Evolutionary conservation across 1,140 invertebrate species (phyloP).

Genomic region (Papilio helenus): DNA sequence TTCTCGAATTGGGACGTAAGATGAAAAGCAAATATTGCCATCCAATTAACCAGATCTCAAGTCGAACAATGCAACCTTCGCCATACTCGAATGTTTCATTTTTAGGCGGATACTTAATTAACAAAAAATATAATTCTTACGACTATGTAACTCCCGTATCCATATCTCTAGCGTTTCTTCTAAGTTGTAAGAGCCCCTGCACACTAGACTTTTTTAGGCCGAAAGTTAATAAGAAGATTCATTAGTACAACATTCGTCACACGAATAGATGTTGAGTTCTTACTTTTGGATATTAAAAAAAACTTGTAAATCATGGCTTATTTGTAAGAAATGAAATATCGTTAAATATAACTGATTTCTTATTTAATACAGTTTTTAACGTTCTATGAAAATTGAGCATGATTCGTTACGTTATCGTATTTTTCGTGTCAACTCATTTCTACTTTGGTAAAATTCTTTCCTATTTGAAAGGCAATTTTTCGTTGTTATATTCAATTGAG

Average conservation of each 20-base stretch:
- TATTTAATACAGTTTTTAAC: constrained; percentile 3
- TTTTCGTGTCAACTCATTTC: neutral
- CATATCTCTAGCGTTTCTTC: too few species aligned
- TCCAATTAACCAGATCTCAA: constrained; percentile 6
- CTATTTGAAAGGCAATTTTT: neutral
- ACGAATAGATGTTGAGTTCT: neutral
- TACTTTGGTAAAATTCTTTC: neutral
- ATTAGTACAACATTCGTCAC: neutral
- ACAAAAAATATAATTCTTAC: neutral
- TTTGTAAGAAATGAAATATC: neutral
- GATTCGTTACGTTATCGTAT: constrained; percentile 6
- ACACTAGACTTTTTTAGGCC: too few species aligned
- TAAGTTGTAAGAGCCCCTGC: too few species aligned
- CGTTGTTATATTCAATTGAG: constrained; percentile 1
- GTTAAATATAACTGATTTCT: neutral
- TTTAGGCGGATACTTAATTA: neutral
- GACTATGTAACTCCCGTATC: neutral
- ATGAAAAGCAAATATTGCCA: neutral
- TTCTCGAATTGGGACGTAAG: neutral
- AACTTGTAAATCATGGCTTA: neutral
- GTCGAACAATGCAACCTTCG: neutral
- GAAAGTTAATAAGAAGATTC: neutral
- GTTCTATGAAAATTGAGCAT: neutral
- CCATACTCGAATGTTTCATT: neutral
- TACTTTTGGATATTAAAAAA: neutral